Base-by-base conservation (phyloP, 2,113 vertebrate genomes). In the Percopsis transmontana region DNA sequence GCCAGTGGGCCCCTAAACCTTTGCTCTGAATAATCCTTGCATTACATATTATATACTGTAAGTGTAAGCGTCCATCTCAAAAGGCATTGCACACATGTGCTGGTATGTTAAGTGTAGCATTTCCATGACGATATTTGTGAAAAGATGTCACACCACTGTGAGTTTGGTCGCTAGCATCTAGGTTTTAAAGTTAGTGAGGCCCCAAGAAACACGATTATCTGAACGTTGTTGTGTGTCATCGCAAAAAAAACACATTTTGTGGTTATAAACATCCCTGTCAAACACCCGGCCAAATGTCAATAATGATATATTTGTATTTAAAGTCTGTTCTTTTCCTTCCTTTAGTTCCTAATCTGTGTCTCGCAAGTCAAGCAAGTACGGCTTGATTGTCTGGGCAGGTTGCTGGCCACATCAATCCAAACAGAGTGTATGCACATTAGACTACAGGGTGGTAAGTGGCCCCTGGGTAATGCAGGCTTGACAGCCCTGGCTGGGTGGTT, bases 171-270 rank as follows among this genome's bases (percentile, higher is more conserved):
- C n/a, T 64, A 52, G 77, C 69, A 78, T 72, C 24, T 69, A 61
- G 53, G 42, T 73, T 77, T 48, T 58, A 14, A 73, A 44, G 45
- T 38, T 18, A 61, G 47, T 47, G 20, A 33, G 45, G 51, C 66
- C 21, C 57, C 60, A 62, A 38, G 38, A 45, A 53, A 58, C 8
- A 53, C 51, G 41, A 68, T 73, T 74, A 74, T 79, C 39, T 54
- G 47, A 81, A 68, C 57, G 51, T 64, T 65, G 58, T 56, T 74
- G 58, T 7, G 64, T 72, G 62, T 67, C 56, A 62, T 57, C 82
- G 79, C 81, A 57, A 86, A 80, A 80, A 65, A 33, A 33, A 33
- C 27, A 33, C 27, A 4, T 33, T 33, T 33, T 33, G 27, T 7
- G 7, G 7, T 5, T 33, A 33, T 33, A 33, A 33, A 33, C 27